Conservation (phyloP, 2,113 vertebrate genomes). For the Paramisgurnus dabryanus region DNA sequence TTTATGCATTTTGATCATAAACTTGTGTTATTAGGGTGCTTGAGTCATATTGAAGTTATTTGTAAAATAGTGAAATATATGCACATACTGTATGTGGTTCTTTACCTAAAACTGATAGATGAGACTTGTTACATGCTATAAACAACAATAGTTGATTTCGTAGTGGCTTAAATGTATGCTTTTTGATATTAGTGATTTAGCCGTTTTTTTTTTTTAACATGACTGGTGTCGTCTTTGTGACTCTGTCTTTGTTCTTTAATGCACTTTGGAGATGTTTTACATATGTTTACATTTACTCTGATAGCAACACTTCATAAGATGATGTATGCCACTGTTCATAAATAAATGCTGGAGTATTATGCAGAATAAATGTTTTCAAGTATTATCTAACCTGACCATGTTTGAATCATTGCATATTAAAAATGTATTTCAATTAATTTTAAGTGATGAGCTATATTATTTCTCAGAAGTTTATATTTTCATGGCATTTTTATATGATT, state of each 20-base stretch:
- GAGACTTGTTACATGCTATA: neutral
- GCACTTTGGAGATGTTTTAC: neutral
- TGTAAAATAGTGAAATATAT: too few species aligned
- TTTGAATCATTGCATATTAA: too few species aligned
- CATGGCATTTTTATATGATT: neutral
- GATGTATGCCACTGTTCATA: neutral
- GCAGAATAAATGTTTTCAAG: constrained; percentile 11
- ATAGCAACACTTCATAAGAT: neutral
- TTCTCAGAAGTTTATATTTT: neutral
- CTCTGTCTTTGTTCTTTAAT: neutral
- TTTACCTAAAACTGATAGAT: neutral
- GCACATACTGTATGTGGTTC: too few species aligned
- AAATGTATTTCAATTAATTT: neutral
- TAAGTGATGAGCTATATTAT: neutral
- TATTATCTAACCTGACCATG: neutral
- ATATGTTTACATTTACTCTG: constrained; percentile 21
- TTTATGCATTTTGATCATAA: neutral
- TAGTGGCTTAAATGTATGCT: neutral
- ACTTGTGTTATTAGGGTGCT: neutral
- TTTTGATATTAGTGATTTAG: neutral
- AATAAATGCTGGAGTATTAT: neutral
- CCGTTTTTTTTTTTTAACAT: neutral
- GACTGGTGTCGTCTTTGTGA: neutral
- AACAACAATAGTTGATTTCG: neutral
- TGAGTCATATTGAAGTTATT: neutral